Base-by-base conservation (phyloP, 2,888 invertebrate species). In the Philereme vetulata region DNA sequence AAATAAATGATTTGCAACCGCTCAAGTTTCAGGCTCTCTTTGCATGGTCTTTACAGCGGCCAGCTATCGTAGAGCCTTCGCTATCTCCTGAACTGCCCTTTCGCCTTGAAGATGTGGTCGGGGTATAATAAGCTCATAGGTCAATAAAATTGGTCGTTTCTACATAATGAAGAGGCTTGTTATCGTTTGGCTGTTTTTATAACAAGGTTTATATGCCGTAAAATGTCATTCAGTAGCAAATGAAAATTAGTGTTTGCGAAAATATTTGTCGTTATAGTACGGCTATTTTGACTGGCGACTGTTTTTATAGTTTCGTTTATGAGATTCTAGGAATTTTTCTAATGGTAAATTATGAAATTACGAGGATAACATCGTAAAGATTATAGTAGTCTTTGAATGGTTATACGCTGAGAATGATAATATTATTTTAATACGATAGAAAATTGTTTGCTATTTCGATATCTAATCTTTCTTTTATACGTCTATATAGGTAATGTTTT, bases 191-290 rank as follows among this genome's bases (percentile, higher is more conserved):
- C 46, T 46, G 11, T 9, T 51, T 21, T 51, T 43, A 55, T 55
- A 47, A 11, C 74, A 69, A 67, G 77, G 72, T 80, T 83, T 83
- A 85, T 82, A 75, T 70, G 68, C 67, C 70, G 72, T 84, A 84
- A 83, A 84, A 74, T 60, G 56, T 63, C 65, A 71, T 78, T 77
- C 72, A 74, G 76, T 78, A 74, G 69, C 67, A 77, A 80, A 80
- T 81, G 72, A 80, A 78, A 67, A 35, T 43, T 48, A 44, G 45
- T 6, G 36, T 21, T 49, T 33, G 32, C n/a, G n/a, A 11, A 50
- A 40, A 50, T 50, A 44, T 50, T 45, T 49, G 33, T 35, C 36
- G 4, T 42, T 42, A 42, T 42, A 21, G 21, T 21, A 38, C 38
- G 38, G 8, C 38, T 38, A 6, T 6, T 38, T 3, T 38, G 38